A percentile compares a stretch with the other conserved stretches of the same genome.
phyloP scores from a whole-genome alignment of 2,888 invertebrate genomes.

The Aphidius colemani region DNA sequence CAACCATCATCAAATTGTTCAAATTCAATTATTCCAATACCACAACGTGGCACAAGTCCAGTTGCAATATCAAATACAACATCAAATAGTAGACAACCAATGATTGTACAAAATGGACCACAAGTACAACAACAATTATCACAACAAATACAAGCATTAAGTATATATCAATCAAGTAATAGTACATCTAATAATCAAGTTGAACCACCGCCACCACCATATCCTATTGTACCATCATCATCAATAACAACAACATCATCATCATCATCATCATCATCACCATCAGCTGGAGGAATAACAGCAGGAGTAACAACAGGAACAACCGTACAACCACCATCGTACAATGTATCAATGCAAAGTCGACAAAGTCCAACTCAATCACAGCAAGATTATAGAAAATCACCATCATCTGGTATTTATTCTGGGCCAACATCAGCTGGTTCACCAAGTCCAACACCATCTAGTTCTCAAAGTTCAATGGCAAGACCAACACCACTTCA shows the following conservation, averaged over 20 bases:
- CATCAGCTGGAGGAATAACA: conserved; percentile 42
- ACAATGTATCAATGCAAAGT: conserved; percentile 84
- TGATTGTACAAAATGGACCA: conserved; percentile 81
- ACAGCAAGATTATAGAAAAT: conserved; percentile 79
- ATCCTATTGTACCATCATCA: conserved; percentile 82
- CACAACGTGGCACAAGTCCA: conserved; percentile 75
- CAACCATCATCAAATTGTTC: conserved; percentile 60
- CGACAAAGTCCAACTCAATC: conserved; percentile 85
- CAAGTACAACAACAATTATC: conserved; percentile 80
- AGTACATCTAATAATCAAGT: conserved; percentile 46
- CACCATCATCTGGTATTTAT: conserved; percentile 85
- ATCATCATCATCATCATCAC: conserved; percentile 73
- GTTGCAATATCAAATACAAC: conserved; percentile 62
- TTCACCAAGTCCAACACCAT: conserved; percentile 78
- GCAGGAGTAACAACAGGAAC: conserved; percentile 63
- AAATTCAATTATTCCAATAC: conserved; percentile 58
- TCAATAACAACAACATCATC: conserved; percentile 61
- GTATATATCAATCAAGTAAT: conserved; percentile 68
- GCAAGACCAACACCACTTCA: conserved; percentile 81
- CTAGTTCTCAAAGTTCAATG: conserved; percentile 69
- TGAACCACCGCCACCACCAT: conserved; percentile 64
- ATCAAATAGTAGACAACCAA: conserved; percentile 71
- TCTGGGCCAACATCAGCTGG: conserved; percentile 83
- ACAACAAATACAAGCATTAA: conserved; percentile 87
- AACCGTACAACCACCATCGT: conserved; percentile 81